Conservation (phyloP, 2,888 invertebrate species). For the Acronicta psi region DNA sequence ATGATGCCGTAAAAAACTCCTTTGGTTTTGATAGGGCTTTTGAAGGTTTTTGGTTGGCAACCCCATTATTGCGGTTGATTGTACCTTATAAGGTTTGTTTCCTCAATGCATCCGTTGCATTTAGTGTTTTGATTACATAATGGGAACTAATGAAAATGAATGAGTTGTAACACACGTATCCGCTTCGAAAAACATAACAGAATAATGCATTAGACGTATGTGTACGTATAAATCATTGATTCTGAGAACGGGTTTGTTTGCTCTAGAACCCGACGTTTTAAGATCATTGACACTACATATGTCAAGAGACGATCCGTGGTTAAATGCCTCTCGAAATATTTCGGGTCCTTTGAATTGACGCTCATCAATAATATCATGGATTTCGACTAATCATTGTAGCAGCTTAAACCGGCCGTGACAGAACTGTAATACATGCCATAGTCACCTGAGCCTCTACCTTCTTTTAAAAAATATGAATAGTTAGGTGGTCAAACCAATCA, state of each 20-base stretch:
- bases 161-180: constrained; percentile 59
- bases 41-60: constrained; percentile 62
- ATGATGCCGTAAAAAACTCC: constrained; percentile 62
- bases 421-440: constrained; percentile 66
- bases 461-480: constrained; percentile 36
- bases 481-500: constrained; percentile 60
- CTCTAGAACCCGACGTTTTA: constrained; percentile 43
- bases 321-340: constrained; percentile 32
- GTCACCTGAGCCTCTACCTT: constrained; percentile 50
- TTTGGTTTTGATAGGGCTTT: constrained; percentile 62
- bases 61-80: constrained; percentile 63
- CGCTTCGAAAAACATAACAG: constrained; percentile 54
- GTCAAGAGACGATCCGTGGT: constrained; percentile 35
- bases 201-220: constrained; percentile 56
- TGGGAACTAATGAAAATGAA: constrained; percentile 68
- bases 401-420: constrained; percentile 69
- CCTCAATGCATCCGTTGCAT: constrained; percentile 59
- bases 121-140: constrained; percentile 66
- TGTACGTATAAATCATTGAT: constrained; percentile 52
- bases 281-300: constrained; percentile 46
- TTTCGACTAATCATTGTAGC: constrained; percentile 71
- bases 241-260: constrained; percentile 51
- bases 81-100: constrained; percentile 66
- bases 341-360: constrained; percentile 41
- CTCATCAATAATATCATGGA: constrained; percentile 69